Evolutionary conservation across 2,888 invertebrate genomes (phyloP), one percentile per base, ranked within the genome.

Genomic region (Eristalis arbustorum): DNA sequence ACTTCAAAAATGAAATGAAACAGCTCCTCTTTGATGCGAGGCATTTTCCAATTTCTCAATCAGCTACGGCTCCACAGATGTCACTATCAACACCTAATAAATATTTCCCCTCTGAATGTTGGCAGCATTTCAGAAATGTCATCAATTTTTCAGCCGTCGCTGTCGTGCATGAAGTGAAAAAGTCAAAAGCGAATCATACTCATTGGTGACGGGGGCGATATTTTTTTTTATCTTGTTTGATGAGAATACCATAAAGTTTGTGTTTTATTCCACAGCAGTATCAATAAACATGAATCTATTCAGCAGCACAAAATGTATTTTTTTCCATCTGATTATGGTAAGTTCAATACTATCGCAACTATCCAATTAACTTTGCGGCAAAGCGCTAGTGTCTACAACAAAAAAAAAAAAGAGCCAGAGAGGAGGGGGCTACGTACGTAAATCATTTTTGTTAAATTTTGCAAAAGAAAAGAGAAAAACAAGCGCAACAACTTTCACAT

Each of bases 281-380:
- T 61, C 31, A 71, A 71, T 49, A 57, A 89, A 89, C 83, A 91
- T 91, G 91, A 89, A 89, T 88, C 79, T 90, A 84, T 90, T 89
- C 83, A 89, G 89, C 88, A 89, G 89, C 80, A 89, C 89, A 88
- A 91, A 90, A 89, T 89, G 88, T 68, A 82, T 88, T 34, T 89
- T 89, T 71, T 90, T 90, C 84, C 78, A 88, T 61, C 66, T 90
- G 72, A 89, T 91, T 75, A 89, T 90, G 91, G 91, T 91, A 88
- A 90, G 90, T 89, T 11, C 1, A 56, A 63, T 18, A 59, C 40
- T 56, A 42, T 37, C 59, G 28, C n/a, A 14, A 31, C 40, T n/a
- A 66, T 49, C 34, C 37, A 23, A 18, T 23, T 13, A 79, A 73
- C 37, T 73, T 77, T 76, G 71, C 79, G 71, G 73, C 75, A 37